Percentiles rank a stretch among this genome's conserved stretches.
Evolutionary conservation across 2,888 invertebrate species (phyloP).

Genomic region (Scrobipalpa atriplicella): DNA sequence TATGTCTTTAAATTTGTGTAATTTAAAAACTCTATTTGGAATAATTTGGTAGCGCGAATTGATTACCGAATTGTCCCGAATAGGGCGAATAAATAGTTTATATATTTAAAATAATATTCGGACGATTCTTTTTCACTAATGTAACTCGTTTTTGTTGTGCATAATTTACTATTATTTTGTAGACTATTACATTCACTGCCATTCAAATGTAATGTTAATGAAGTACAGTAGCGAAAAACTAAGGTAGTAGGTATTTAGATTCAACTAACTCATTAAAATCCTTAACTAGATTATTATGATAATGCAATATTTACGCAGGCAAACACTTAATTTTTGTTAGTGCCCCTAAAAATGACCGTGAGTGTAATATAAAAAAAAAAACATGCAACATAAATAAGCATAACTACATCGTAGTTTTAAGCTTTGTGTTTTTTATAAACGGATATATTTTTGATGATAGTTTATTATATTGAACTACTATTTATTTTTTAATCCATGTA

Average conservation of each 20-base stretch:
- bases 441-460: constrained; percentile 21
- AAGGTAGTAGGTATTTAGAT: constrained; percentile 3
- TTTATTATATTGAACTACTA: constrained; percentile 21
- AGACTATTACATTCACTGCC: constrained; percentile 18
- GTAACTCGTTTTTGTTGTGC: too few species aligned
- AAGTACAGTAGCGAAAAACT: background rate
- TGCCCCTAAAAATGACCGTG: background rate
- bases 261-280: constrained; percentile 9
- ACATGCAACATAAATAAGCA: constrained; percentile 6
- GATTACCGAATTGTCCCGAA: too few species aligned
- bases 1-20: too few species aligned
- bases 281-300: background rate
- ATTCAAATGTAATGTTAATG: constrained; percentile 14
- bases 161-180: background rate
- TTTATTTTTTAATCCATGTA: constrained; percentile 26
- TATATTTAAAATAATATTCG: too few species aligned
- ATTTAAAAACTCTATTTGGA: too few species aligned
- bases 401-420: constrained; percentile 20
- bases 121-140: too few species aligned
- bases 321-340: background rate
- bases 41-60: too few species aligned
- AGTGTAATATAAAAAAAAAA: constrained; percentile 2
- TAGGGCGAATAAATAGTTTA: too few species aligned
- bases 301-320: background rate
- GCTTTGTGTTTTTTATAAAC: constrained; percentile 15